phyloP scores from a whole-genome alignment of 2,113 vertebrate genomes.

The Leptocoma aspasia region DNA sequence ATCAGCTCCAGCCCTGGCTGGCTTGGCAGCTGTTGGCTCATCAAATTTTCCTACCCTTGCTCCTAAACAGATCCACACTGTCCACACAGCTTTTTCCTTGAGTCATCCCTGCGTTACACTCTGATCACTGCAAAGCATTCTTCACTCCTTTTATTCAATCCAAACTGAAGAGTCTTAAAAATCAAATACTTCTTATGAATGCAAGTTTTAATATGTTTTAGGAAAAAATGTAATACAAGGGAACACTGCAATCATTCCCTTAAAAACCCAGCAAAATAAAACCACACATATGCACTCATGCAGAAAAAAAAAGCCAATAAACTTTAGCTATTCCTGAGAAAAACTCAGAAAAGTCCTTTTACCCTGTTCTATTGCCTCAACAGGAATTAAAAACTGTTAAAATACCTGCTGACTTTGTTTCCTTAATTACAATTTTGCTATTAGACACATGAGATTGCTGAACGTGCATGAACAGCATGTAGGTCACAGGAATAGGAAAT shows the following conservation, averaged over 20 bases:
- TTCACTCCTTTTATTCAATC: not conserved
- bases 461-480: not conserved
- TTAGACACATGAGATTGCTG: not conserved
- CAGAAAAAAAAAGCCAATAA: not conserved
- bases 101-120: not conserved
- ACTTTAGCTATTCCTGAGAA: not conserved
- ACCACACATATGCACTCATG: rapidly evolving
- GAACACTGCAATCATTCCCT: not conserved
- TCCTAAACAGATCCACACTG: not conserved
- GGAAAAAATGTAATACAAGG: not conserved
- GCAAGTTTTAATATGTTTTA: not conserved
- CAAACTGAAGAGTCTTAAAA: not conserved
- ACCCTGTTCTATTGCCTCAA: not conserved
- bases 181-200: not conserved
- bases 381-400: not conserved
- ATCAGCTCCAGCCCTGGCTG: not conserved
- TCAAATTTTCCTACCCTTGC: rapidly evolving
- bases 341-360: not conserved
- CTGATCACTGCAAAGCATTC: not conserved
- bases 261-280: not conserved
- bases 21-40: not conserved
- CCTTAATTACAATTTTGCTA: not conserved
- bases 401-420: not conserved
- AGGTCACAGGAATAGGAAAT: not conserved
- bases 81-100: not conserved